These are phyloP conservation scores for Cotesia glomerata DNA, from an alignment of 1,140 invertebrate genomes.

Conservation along the genomic window DNA sequence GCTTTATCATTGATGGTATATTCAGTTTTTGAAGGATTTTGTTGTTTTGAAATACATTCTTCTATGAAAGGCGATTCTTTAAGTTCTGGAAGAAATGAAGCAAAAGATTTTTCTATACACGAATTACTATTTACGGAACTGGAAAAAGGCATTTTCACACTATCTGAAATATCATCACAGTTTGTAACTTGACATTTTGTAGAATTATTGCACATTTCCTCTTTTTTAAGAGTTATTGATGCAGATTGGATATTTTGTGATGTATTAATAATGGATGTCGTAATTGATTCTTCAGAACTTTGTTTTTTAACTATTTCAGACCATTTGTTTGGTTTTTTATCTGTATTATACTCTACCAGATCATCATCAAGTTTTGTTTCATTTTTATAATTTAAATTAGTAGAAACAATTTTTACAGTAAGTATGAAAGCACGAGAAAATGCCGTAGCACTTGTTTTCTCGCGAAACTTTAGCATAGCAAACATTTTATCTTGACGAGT, in stretches of 20 bases:
- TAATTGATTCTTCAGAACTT: not conserved
- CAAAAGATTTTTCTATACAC: not conserved
- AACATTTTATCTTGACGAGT: slow-evolving; percentile 58
- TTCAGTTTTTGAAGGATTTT: not conserved
- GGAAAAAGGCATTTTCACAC: not conserved
- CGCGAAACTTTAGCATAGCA: slow-evolving; percentile 53
- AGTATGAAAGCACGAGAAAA: slow-evolving; percentile 54
- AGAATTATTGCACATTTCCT: slow-evolving; percentile 6
- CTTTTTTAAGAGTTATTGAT: not conserved
- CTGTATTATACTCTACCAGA: not conserved
- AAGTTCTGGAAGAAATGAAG: slow-evolving; percentile 4
- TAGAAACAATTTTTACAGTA: slow-evolving; percentile 43
- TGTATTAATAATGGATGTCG: not conserved
- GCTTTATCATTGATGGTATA: not conserved
- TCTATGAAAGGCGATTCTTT: slow-evolving; percentile 10
- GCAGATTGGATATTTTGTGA: not conserved
- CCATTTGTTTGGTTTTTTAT: not conserved
- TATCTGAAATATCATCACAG: too few relatives aligned
- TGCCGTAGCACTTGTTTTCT: slow-evolving; percentile 42
- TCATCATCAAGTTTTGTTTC: not conserved
- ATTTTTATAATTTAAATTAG: not conserved
- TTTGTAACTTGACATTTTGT: not conserved
- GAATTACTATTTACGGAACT: not conserved
- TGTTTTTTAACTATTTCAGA: not conserved
- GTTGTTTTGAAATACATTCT: slow-evolving; percentile 10